Conservation (phyloP, 2,797 vertebrate species). For the Chromis chromis region DNA sequence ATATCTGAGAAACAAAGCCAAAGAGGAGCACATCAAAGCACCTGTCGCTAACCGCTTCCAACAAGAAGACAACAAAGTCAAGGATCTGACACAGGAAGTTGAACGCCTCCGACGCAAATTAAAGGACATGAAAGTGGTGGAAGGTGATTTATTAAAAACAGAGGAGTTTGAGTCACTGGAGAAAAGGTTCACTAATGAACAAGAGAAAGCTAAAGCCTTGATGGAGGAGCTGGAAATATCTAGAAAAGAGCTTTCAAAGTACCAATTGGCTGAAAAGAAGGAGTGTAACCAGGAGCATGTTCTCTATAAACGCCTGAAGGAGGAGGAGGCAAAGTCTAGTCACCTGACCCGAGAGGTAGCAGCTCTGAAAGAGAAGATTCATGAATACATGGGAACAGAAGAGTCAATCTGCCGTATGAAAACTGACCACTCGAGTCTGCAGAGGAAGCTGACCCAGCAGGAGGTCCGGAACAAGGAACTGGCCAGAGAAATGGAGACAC, state of each 20-base stretch:
- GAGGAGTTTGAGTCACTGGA: constrained; percentile 93
- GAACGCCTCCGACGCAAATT: constrained; percentile 92
- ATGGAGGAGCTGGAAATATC: constrained; percentile 91
- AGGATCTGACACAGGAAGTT: constrained; percentile 95
- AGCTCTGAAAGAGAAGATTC: constrained; percentile 95
- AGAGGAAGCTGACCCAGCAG: constrained; percentile 93
- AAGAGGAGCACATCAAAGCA: constrained; percentile 88
- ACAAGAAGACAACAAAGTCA: constrained; percentile 97
- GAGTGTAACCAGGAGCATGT: constrained; percentile 91
- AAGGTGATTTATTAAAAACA: constrained; percentile 92
- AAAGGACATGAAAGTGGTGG: constrained; percentile 93
- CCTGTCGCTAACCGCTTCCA: constrained; percentile 85
- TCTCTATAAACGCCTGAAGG: constrained; percentile 92
- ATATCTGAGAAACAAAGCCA: constrained; percentile 90
- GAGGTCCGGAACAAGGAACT: constrained; percentile 95
- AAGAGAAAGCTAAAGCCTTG: constrained; percentile 88
- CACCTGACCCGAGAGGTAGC: constrained; percentile 92
- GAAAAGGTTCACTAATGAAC: constrained; percentile 88
- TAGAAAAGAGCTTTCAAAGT: constrained; percentile 91
- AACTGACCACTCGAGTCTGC: constrained; percentile 90
- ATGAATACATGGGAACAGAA: constrained; percentile 93
- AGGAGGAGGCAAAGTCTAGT: constrained; percentile 94
- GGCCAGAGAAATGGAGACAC: constrained; percentile 93
- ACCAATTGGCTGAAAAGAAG: constrained; percentile 93
- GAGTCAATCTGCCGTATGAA: constrained; percentile 91